Percentiles rank a stretch among this genome's conserved stretches.
Evolutionary conservation across 2,888 invertebrate species (phyloP).

Genomic region (Mallateleia sp.): DNA sequence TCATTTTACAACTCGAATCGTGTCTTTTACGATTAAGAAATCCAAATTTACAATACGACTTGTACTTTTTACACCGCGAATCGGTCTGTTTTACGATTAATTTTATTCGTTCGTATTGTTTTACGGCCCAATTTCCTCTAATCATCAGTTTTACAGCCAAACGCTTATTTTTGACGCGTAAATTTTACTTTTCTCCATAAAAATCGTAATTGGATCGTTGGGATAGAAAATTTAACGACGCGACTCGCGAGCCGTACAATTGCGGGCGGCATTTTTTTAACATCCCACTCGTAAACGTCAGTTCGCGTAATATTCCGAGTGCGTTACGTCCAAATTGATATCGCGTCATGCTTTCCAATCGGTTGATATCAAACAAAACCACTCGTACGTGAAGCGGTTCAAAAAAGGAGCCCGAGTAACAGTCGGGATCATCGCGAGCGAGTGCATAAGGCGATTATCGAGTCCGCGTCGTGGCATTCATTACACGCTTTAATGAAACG

Average conservation of each 20-base stretch:
- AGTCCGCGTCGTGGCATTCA: constrained; percentile 31
- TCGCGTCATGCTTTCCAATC: constrained; percentile 26
- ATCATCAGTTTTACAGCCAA: no score
- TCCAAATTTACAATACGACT: no score
- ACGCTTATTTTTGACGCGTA: no score
- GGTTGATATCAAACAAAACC: constrained; percentile 45
- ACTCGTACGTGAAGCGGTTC: constrained; percentile 6
- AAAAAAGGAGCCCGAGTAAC: constrained; percentile 26
- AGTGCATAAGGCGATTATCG: constrained; percentile 48
- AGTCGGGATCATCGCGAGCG: constrained; percentile 37
- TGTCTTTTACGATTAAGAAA: no score
- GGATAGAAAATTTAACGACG: background rate
- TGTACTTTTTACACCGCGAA: no score
- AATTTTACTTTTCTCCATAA: no score
- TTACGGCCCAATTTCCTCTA: no score
- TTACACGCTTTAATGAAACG: constrained; percentile 63
- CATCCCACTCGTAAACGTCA: constrained; percentile 46
- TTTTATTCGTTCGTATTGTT: no score
- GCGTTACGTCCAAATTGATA: constrained; percentile 30
- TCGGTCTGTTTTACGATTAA: no score
- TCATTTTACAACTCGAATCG: no score
- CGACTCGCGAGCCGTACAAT: constrained; percentile 21
- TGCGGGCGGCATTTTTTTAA: constrained; percentile 23
- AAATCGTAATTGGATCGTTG: no score
- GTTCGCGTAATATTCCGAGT: constrained; percentile 17